A percentile compares a stretch with the other conserved stretches of the same genome.
These are phyloP conservation scores for Gambusia holbrooki DNA, from an alignment of 2,113 vertebrate species.

Conservation along the genomic window DNA sequence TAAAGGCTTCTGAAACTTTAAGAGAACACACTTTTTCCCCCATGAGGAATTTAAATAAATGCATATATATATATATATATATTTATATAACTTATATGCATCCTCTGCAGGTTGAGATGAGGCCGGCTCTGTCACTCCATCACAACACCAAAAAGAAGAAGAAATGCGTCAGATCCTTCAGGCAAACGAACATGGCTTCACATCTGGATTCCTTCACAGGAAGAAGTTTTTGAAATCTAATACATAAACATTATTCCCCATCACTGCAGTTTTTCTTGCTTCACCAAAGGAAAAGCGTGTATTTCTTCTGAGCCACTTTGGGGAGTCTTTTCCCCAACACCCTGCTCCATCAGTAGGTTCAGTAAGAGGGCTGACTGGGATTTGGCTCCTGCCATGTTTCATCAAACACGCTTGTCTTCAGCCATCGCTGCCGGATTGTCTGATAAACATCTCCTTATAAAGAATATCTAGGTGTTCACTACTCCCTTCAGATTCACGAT, in stretches of 20 bases:
- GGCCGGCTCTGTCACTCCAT: constrained; percentile 61
- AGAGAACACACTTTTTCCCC: constrained; percentile 42
- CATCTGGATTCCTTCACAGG: constrained; percentile 76
- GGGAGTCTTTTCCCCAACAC: constrained; percentile 67
- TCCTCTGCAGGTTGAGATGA: constrained; percentile 52
- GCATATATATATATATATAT: constrained; percentile 26
- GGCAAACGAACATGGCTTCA: constrained; percentile 74
- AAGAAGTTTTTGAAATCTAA: constrained; percentile 78
- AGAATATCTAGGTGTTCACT: constrained; percentile 28
- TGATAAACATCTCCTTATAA: constrained; percentile 52
- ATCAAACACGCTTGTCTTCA: constrained; percentile 71
- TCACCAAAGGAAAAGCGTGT: constrained; percentile 49
- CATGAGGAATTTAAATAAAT: constrained; percentile 37
- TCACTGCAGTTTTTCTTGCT: constrained; percentile 32
- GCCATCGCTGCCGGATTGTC: constrained; percentile 55
- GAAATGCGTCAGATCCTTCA: constrained; percentile 68
- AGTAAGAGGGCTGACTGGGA: constrained; percentile 68
- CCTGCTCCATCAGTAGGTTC: constrained; percentile 68
- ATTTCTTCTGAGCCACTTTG: constrained; percentile 74
- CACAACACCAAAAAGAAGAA: constrained; percentile 43
- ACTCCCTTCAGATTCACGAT: constrained; percentile 22
- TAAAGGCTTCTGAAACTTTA: constrained; percentile 34
- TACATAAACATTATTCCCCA: constrained; percentile 79
- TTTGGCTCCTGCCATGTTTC: constrained; percentile 75
- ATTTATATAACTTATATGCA: constrained; percentile 48